Evolutionary conservation across 2,888 invertebrate species (phyloP), one percentile per base, ranked within the genome.

Genomic region (Herminia tarsipennalis): DNA sequence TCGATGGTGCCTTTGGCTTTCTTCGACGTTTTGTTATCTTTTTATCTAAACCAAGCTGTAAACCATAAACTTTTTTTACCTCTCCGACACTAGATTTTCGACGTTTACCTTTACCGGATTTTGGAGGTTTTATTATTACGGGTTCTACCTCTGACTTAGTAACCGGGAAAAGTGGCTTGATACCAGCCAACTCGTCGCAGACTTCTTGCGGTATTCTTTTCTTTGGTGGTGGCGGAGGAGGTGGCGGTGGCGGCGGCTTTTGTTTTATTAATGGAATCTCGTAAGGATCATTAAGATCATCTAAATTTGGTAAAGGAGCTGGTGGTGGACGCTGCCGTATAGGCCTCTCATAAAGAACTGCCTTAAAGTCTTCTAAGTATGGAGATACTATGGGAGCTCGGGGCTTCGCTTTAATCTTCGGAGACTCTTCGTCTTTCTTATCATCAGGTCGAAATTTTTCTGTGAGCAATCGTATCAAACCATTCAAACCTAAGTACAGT

Each of bases 171-270:
- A 85, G 70, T 5, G 50, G 46, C 10, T 70, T 56, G 1, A 83
- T 51, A 1, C 82, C 88, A n/a, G 88, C 87, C 16, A 88, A 9
- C 47, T 80, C 66, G 24, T 87, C 84, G 42, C 89, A 89, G 39
- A 73, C 78, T 5, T 70, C 55, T 16, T 53, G 51, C 0, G 87
- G 75, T 21, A 88, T 30, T 44, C 71, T 76, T 33, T 86, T 87
- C 44, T 83, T 87, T 0, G 87, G 83, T 1, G 81, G 83, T 5
- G 86, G 84, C 0, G 88, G 88, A 1, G 87, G 86, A 0, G 83
- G 83, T 0, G 78, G 80, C 0, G 73, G 81, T 0, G 83, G 83
- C 0, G 82, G 78, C 1, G 80, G 73, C 52, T 78, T 83, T 0
- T 43, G 53, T 12, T 80, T 64, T 1, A 58, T 2, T 3, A 74